Evolutionary conservation across 2,888 invertebrate species (phyloP), one percentile per base, ranked within the genome.

Genomic region (Abrostola tripartita): DNA sequence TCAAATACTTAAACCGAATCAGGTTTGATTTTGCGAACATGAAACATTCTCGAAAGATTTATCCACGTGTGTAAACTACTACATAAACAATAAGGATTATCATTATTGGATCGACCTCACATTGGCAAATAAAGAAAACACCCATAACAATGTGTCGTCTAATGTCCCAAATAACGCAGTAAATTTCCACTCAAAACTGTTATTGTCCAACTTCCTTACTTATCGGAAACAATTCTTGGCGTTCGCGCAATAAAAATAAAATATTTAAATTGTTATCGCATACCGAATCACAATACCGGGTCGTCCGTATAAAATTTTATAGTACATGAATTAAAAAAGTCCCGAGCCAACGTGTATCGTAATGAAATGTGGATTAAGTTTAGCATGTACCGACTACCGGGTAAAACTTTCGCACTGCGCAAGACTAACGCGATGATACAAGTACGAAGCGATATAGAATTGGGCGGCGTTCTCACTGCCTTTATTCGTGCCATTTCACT

Each of bases 401-500:
- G 63, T 76, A 71, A 84, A 89, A 89, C 84, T 89, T 88, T 84
- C 80, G 70, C 79, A 79, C 60, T 78, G 83, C 79, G 81, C 81
- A 84, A 88, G 89, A 88, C 85, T 88, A 87, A 90, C 85, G 86
- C 84, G 84, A 84, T 85, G 87, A 85, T 89, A 89, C 88, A 88
- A 88, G 87, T 85, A 88, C 79, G 85, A 85, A 86, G 84, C 86
- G 86, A 89, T 90, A 89, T 89, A 88, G 89, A 90, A 93, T 92
- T 88, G 90, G 89, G 88, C 85, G 54, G 86, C 84, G 83, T 86
- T 90, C 86, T 82, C 84, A 77, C 79, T 73, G 90, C 86, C 84
- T 90, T 90, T 90, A 91, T 91, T 88, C 91, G 87, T 90, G 78
- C 91, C 91, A 91, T 93, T 94, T 92, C 92, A 92, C 92, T 91